Evolutionary conservation across 2,888 invertebrate species (phyloP), one percentile per base, ranked within the genome.

Genomic region (Drosophila infuscata): DNA sequence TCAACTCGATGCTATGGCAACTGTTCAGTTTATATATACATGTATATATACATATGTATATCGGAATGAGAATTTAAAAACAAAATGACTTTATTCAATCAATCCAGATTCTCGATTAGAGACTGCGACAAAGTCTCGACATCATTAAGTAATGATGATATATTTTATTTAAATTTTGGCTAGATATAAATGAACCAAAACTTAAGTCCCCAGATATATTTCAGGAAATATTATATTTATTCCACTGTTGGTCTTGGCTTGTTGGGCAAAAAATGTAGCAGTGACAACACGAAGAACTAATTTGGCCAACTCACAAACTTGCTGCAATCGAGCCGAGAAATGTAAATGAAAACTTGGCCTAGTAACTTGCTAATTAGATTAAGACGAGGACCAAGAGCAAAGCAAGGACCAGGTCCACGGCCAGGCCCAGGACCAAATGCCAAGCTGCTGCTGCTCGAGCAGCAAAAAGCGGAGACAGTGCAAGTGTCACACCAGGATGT

Each of bases 291-390:
- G 71, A 67, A 46, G 59, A 38, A 63, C 74, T 69, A 74, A 77
- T 72, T 67, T 70, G 57, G 53, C 15, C 71, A 68, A 72, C 70
- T 56, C 29, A 29, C n/a, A 69, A 66, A 57, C 67, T 80, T 64
- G 60, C 69, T 74, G 76, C 56, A 71, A 79, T 76, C 74, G 73
- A 76, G 83, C 71, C 63, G 54, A 63, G 63, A 73, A 82, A 82
- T 86, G 81, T 82, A 84, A 84, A 84, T 87, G 87, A 87, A 84
- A 87, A 80, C 80, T 75, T 78, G 76, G 75, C 69, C 78, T 61
- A 82, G 72, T 67, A 59, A 71, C 76, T 71, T 69, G 70, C 84
- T 87, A 83, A 83, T 83, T 83, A 86, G 87, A 83, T 83, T 83
- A 82, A 79, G 51, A 57, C 46, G 41, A 52, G 64, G 56, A 54